Conservation (phyloP, 2,797 vertebrate species). For the Chelmon rostratus region DNA sequence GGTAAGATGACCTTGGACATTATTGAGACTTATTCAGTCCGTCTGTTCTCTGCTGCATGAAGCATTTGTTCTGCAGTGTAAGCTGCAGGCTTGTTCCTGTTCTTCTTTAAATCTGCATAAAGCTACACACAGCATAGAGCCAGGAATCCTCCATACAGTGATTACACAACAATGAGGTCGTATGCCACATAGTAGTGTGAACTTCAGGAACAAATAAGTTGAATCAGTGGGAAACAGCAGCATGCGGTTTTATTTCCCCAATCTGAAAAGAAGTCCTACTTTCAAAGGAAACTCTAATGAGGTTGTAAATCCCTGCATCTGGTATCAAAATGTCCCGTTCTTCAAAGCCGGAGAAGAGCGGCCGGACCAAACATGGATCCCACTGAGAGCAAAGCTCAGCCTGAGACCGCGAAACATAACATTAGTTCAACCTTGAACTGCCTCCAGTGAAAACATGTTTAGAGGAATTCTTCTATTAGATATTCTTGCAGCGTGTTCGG, state of each 20-base stretch:
- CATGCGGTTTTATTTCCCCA: constrained; percentile 33
- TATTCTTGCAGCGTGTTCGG: background rate
- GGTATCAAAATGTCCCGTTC: constrained; percentile 33
- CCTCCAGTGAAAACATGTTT: constrained; percentile 31
- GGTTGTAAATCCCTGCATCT: constrained; percentile 60
- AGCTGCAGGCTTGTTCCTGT: background rate
- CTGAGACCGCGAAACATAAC: constrained; percentile 8
- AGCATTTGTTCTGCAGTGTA: background rate
- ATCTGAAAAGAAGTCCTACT: constrained; percentile 29
- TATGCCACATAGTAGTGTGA: background rate
- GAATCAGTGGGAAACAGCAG: constrained; percentile 34
- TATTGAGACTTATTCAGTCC: background rate
- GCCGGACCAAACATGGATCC: constrained; percentile 1
- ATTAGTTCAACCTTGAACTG: constrained; percentile 28
- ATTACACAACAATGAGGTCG: background rate
- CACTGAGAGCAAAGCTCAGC: constrained; percentile 5
- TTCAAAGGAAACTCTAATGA: constrained; percentile 63
- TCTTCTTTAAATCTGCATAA: background rate
- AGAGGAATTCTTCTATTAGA: constrained; percentile 15
- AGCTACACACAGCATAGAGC: background rate
- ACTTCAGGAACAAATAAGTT: background rate
- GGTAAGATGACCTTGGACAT: too few relatives aligned
- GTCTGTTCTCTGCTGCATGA: background rate
- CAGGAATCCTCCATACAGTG: background rate
- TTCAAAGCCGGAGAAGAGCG: background rate